Conservation (phyloP, 2,113 vertebrate species). For the Cynopterus brachyotis region DNA sequence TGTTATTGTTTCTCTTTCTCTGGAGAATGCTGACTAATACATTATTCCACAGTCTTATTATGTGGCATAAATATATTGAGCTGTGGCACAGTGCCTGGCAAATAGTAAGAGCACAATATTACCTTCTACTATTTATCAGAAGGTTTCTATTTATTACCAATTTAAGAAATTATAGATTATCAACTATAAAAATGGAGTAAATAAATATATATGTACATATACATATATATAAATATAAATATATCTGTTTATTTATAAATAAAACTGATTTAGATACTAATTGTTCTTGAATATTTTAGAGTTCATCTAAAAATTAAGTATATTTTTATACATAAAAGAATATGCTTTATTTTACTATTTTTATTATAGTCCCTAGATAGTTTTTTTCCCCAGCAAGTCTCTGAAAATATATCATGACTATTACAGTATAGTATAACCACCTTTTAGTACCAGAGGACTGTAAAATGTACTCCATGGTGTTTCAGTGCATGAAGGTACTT, state of each 20-base stretch:
- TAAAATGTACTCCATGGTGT: constrained; percentile 25
- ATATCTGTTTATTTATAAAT: not conserved
- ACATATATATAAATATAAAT: too few species aligned
- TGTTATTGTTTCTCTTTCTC: not conserved
- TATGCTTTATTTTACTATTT: not conserved
- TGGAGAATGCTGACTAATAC: not conserved
- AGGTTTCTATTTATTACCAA: not conserved
- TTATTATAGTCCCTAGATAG: not conserved
- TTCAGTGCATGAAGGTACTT: constrained; percentile 45
- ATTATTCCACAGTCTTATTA: not conserved
- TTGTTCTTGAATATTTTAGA: not conserved
- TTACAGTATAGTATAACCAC: constrained; percentile 41
- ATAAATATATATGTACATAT: too few species aligned
- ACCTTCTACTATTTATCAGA: not conserved
- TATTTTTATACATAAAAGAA: not conserved
- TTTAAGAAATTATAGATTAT: not conserved
- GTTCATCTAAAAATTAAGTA: not conserved
- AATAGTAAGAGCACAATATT: not conserved
- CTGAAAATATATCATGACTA: constrained; percentile 55
- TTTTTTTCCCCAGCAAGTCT: constrained; percentile 24
- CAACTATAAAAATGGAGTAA: not conserved
- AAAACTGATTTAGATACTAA: not conserved
- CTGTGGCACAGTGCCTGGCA: not conserved
- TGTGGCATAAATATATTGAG: not conserved
- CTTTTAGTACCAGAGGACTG: constrained; percentile 35